phyloP scores from a whole-genome alignment of 2,888 invertebrate species.

The Hecatera dysodea region DNA sequence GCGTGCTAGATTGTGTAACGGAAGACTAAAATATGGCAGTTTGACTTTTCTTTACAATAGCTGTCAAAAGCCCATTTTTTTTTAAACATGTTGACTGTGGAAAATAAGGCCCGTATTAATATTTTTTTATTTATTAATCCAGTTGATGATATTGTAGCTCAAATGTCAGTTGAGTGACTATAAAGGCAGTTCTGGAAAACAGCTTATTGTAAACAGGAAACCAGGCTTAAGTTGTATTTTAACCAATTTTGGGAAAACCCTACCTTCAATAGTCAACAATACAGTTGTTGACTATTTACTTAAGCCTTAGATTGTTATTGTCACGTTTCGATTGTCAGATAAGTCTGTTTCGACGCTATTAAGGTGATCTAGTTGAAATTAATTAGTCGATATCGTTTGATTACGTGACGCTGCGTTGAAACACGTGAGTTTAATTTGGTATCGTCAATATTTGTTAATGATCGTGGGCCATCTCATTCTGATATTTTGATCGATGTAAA shows the following conservation, averaged over 20 bases:
- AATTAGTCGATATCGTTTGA: conserved; percentile 19
- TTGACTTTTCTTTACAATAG: too few species aligned
- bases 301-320: neutral
- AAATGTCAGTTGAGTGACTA: neutral
- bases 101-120: too few species aligned
- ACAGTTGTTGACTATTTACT: conserved; percentile 10
- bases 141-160: neutral
- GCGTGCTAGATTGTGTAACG: too few species aligned
- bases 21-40: too few species aligned
- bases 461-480: neutral
- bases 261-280: neutral
- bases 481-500: neutral
- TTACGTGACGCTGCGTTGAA: neutral
- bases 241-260: neutral
- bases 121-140: too few species aligned
- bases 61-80: too few species aligned
- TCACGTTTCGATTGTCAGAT: conserved; percentile 36
- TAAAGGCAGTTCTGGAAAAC: too few species aligned
- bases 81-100: too few species aligned
- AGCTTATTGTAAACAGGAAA: neutral
- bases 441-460: neutral
- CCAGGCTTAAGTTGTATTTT: neutral
- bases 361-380: conserved; percentile 11
- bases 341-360: neutral
- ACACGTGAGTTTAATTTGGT: conserved; percentile 12